These are phyloP conservation scores for Gavialis gangeticus DNA, from an alignment of 2,113 vertebrate genomes.

Conservation along the genomic window DNA sequence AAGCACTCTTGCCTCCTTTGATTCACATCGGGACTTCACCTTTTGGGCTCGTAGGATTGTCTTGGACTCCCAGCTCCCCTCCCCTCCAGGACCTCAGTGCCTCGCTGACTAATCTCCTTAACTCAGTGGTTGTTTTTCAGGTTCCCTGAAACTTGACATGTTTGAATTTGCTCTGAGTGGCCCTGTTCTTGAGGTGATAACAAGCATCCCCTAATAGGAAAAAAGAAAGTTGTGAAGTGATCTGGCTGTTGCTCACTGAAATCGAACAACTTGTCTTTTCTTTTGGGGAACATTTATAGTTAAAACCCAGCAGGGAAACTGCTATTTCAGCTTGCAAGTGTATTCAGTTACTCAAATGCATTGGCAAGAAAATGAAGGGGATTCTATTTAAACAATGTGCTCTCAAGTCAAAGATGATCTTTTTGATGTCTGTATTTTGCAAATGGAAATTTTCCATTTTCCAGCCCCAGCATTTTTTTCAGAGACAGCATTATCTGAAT, in stretches of 20 bases:
- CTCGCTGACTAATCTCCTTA: too few species aligned
- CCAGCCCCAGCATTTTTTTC: constrained; percentile 59
- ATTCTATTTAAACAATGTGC: constrained; percentile 72
- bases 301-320: constrained; percentile 73
- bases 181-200: neutral
- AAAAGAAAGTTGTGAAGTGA: constrained; percentile 49
- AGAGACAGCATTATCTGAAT: constrained; percentile 61
- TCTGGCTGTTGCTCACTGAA: constrained; percentile 46
- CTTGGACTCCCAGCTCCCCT: too few species aligned
- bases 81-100: too few species aligned
- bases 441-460: constrained; percentile 76
- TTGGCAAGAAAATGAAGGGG: constrained; percentile 73
- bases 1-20: too few species aligned
- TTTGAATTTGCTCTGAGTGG: neutral
- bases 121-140: neutral
- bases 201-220: neutral
- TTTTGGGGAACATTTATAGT: constrained; percentile 71
- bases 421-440: constrained; percentile 77
- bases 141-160: fast-evolving
- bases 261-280: constrained; percentile 74
- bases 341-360: constrained; percentile 74
- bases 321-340: constrained; percentile 72
- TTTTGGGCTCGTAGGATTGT: too few species aligned
- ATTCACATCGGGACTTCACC: too few species aligned
- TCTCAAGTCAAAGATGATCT: constrained; percentile 74